Base-by-base conservation (phyloP, 2,888 invertebrate species). In the Chaitophorus viminalis region DNA sequence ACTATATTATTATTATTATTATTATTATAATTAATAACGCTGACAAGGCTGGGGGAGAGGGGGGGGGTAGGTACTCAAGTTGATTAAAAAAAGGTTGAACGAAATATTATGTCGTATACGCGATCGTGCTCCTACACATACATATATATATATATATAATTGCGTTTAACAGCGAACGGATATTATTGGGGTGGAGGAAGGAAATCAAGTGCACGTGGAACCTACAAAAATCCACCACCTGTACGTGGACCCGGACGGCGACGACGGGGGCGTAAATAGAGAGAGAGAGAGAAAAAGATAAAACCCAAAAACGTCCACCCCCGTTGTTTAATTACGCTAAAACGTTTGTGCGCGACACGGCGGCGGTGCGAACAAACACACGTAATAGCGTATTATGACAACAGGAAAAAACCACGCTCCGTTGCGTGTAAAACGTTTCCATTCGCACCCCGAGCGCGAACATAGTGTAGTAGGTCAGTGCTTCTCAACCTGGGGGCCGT, bases 251-350 rank as follows among this genome's bases (percentile, higher is more conserved):
- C 46, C 46, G 14, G 46, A 39, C 46, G 14, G 46, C 46, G 36
- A 39, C 39, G 39, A 11, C 3, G 46, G 46, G 14, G 46, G 46
- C 46, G 46, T 2, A 3, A 46, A 11, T 14, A 46, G 46, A 46
- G 46, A 9, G 9, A 46, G 11, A 46, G 11, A 46, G 3, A 46
- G 14, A 46, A 36, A 36, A 36, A 36, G 6, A 36, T 5, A 36
- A 46, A 46, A 11, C 46, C 14, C 14, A 11, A 14, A 46, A 14
- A 46, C 46, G 46, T 14, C 46, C 46, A 11, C 70, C 82, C 14
- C 39, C 46, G 70, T 29, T 8, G 85, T 86, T 86, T 86, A 86
- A 86, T 86, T 86, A 86, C 78, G 54, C 14, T 86, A 86, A 86
- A 86, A 86, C 68, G 78, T 78, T 54, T 31, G 14, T 70, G n/a